Base-by-base conservation (phyloP, 1,140 invertebrate genomes). In the Drosophila bocqueti region DNA sequence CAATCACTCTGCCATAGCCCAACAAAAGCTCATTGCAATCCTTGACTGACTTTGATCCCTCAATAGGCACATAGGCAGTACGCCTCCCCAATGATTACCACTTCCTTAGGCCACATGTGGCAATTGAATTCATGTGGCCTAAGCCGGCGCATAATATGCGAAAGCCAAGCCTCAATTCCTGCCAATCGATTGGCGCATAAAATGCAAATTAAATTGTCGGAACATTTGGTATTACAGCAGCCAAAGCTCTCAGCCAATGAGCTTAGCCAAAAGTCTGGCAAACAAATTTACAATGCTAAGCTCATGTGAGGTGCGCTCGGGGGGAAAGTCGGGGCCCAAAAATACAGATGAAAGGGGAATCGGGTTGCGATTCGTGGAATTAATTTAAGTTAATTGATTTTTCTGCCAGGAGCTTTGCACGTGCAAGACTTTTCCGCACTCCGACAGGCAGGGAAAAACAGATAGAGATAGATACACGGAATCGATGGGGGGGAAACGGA, bases 331-430 rank as follows among this genome's bases (percentile, higher is more conserved):
- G 10, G 47, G 29, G 2, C n/a, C 45, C 13, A 43, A 65, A 81
- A 60, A 59, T 58, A 81, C 38, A 76, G 68, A 40, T 76, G 36
- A 62, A 61, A 47, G 75, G 63, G 59, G 43, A 57, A 73, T 79
- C 59, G 6, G 50, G 11, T 31, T 49, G 79, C 66, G 57, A 64
- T 74, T 84, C 74, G 65, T 72, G 59, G 77, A 87, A 79, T 84
- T 89, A 89, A 89, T 89, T 87, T 81, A 81, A 87, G 81, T 83
- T 87, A 87, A 90, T 87, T 87, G 84, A 89, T 81, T 87, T 85
- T 81, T 80, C 43, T 71, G 73, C 76, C 66, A 68, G 60, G 38
- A 72, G 71, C 83, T 76, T 65, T 68, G 49, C 72, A 74, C 76
- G 76, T 89, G 72, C 80, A 61, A 52, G 60, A 75, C 61, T 61